phyloP scores from a whole-genome alignment of 1,140 invertebrate genomes.

The Eurosta solidaginis region DNA sequence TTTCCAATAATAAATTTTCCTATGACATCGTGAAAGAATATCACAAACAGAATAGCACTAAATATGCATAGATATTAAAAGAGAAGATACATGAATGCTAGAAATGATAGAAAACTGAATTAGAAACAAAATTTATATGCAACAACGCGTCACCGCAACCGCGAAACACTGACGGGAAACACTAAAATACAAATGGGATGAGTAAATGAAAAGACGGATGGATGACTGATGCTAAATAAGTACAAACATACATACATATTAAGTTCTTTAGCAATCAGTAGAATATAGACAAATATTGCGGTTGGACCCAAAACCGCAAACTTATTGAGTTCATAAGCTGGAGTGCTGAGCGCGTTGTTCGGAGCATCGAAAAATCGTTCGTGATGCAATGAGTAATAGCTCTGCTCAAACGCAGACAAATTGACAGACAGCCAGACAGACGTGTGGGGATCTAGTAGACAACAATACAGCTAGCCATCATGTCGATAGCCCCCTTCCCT shows the following conservation, averaged over 20 bases:
- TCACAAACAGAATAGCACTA: background rate
- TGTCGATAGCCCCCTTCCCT: no score
- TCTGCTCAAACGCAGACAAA: background rate
- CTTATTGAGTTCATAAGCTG: no score
- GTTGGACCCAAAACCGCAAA: no score
- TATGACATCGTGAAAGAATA: slow-evolving; percentile 7
- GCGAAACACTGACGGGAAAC: slow-evolving; percentile 14
- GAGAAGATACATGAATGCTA: background rate
- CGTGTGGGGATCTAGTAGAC: no score
- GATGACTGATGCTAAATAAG: no score
- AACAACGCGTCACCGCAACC: slow-evolving; percentile 24
- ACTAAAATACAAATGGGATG: background rate
- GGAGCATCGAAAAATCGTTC: background rate
- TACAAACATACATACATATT: no score
- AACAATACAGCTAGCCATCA: no score
- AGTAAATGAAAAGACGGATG: background rate
- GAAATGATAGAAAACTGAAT: background rate
- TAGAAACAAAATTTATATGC: slow-evolving; percentile 6
- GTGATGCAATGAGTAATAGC: slow-evolving; percentile 6
- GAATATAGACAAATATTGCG: no score
- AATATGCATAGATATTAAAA: background rate
- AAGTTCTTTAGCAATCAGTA: no score
- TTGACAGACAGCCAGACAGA: background rate
- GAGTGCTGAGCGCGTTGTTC: no score
- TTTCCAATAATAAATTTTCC: slow-evolving; percentile 24